Evolutionary conservation across 2,888 invertebrate genomes (phyloP).

Genomic region (Watsonalla cultraria): DNA sequence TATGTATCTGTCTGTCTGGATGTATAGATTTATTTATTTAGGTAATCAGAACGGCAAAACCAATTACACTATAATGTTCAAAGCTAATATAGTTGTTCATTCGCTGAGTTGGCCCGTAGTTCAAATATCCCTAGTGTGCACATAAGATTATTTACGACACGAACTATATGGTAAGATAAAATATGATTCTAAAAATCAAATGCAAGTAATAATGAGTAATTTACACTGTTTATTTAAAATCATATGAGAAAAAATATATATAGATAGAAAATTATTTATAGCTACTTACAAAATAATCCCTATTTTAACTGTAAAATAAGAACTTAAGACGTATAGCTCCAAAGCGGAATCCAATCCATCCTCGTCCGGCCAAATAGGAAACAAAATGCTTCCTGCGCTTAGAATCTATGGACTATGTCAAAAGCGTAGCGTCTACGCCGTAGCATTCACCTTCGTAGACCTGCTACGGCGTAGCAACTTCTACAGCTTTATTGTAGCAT

Average conservation of each 20-base stretch:
- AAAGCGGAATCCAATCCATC: conserved; percentile 16
- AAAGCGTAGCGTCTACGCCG: conserved; percentile 9
- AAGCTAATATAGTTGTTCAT: no score
- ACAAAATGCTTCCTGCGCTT: conserved; percentile 15
- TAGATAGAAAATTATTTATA: neutral
- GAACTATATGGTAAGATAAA: no score
- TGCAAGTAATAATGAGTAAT: no score
- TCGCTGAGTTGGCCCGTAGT: no score
- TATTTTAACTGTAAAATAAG: neutral
- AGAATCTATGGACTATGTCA: neutral
- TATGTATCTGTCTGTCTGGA: no score
- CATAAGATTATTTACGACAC: no score
- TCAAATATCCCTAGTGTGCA: no score
- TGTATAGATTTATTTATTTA: no score
- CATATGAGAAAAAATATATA: neutral
- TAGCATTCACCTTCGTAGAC: conserved; percentile 10
- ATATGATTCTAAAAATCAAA: no score
- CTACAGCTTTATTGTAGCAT: no score
- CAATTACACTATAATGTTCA: no score
- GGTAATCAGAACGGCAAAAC: no score
- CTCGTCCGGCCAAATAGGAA: conserved; percentile 17
- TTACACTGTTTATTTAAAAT: neutral
- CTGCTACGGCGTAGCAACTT: conserved; percentile 5
- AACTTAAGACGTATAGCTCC: conserved; percentile 11
- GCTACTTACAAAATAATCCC: neutral